Evolutionary conservation across 2,888 invertebrate species (phyloP).

Genomic region (Seira musarum): DNA sequence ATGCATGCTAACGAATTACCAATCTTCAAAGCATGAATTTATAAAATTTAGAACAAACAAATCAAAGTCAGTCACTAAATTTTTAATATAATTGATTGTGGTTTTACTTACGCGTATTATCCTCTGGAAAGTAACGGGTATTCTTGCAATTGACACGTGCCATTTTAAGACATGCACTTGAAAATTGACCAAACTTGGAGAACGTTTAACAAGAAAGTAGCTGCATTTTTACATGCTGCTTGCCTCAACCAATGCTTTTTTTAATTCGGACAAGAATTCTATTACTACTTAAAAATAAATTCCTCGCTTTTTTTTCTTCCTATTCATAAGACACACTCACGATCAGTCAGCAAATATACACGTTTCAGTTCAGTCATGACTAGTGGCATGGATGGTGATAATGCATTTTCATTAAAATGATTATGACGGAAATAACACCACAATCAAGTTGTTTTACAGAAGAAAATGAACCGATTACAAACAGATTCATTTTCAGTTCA

Average conservation of each 20-base stretch:
- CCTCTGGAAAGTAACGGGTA: slow-evolving; percentile 56
- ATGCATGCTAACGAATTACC: too few relatives aligned
- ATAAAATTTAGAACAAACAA: too few relatives aligned
- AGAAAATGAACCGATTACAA: slow-evolving; percentile 41
- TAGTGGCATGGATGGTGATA: background rate
- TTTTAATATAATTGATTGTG: too few relatives aligned
- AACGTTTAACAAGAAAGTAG: background rate
- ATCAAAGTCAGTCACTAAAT: too few relatives aligned
- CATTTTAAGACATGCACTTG: slow-evolving; percentile 41
- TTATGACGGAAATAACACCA: slow-evolving; percentile 43
- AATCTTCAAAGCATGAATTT: too few relatives aligned
- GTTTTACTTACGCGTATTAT: slow-evolving; percentile 40
- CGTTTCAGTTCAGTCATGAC: too few relatives aligned
- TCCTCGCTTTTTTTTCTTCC: too few relatives aligned
- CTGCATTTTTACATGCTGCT: too few relatives aligned
- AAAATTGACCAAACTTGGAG: background rate
- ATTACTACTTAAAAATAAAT: too few relatives aligned
- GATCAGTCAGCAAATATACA: too few relatives aligned
- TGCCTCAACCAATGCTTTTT: too few relatives aligned
- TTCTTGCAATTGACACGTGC: slow-evolving; percentile 66
- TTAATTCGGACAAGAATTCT: background rate
- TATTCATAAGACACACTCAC: too few relatives aligned
- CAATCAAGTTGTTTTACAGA: background rate
- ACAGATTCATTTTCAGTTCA: slow-evolving; percentile 23
- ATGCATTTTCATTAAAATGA: slow-evolving; percentile 39